Evolutionary conservation across 2,797 vertebrate species (phyloP).

Genomic region (Betta splendens): DNA sequence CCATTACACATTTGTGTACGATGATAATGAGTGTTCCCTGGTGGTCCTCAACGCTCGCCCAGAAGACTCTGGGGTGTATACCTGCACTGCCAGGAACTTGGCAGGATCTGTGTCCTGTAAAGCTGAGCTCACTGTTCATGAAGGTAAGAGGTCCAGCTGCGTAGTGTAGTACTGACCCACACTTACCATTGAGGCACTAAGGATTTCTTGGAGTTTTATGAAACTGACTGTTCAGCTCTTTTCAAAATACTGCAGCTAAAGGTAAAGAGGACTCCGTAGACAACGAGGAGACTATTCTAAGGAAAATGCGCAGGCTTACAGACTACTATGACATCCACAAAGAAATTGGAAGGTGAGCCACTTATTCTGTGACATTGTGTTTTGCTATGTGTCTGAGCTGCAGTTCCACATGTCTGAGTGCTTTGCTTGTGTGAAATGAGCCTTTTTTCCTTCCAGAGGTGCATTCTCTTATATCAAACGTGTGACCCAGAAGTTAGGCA

Average conservation of each 20-base stretch:
- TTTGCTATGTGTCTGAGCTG: no score
- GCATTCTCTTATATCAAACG: slow-evolving; percentile 94
- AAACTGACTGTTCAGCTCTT: neutral
- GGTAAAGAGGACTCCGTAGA: slow-evolving; percentile 82
- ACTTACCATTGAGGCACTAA: neutral
- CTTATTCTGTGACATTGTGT: no score
- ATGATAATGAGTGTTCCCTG: slow-evolving; percentile 95
- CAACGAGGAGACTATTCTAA: slow-evolving; percentile 81
- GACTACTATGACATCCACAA: slow-evolving; percentile 94
- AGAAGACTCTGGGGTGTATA: slow-evolving; percentile 92
- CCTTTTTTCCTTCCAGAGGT: slow-evolving; percentile 79
- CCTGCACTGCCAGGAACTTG: slow-evolving; percentile 92
- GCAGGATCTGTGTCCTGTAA: slow-evolving; percentile 96
- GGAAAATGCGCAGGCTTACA: slow-evolving; percentile 87
- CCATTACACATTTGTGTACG: slow-evolving; percentile 94
- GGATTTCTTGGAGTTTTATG: neutral
- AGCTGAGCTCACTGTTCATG: slow-evolving; percentile 89
- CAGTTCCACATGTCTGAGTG: neutral
- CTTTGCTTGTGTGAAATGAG: neutral
- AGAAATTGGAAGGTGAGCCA: slow-evolving; percentile 90
- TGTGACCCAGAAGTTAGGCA: slow-evolving; percentile 88
- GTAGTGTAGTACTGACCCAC: no score
- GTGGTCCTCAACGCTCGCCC: slow-evolving; percentile 87
- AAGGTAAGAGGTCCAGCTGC: slow-evolving; percentile 77
- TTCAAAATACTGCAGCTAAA: slow-evolving; percentile 59